Evolutionary conservation across 1,140 invertebrate species (phyloP).

Genomic region (Drosophila ohnishii): DNA sequence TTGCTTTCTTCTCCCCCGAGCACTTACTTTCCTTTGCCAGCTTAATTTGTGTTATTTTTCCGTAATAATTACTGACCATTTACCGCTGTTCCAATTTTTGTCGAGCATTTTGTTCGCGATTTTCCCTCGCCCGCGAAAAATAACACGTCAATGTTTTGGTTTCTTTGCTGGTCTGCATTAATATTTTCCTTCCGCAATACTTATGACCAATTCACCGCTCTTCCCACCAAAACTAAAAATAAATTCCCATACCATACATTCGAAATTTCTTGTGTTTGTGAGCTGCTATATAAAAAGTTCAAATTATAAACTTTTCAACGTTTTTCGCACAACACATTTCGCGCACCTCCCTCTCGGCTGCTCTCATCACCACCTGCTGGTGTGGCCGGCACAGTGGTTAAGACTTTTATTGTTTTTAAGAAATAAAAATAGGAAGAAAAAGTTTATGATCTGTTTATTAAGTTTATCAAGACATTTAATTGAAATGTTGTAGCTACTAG

Average conservation of each 20-base stretch:
- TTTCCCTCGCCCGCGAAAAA: conserved; percentile 22
- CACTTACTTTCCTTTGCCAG: conserved; percentile 19
- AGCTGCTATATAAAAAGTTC: conserved; percentile 56
- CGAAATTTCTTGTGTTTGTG: conserved; percentile 29
- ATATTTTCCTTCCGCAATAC: conserved; percentile 61
- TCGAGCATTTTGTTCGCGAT: conserved; percentile 12
- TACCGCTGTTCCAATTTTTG: conserved; percentile 62
- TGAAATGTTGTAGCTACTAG: not conserved
- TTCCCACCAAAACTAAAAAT: conserved; percentile 64
- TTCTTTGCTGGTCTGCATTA: conserved; percentile 48
- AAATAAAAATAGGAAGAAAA: not conserved
- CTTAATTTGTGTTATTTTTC: conserved; percentile 62
- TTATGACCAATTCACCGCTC: conserved; percentile 38
- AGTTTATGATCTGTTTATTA: not conserved
- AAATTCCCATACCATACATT: conserved; percentile 38
- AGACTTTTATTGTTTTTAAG: not conserved
- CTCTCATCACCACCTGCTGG: conserved; percentile 65
- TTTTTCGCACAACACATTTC: conserved; percentile 56
- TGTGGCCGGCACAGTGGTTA: conserved; percentile 38
- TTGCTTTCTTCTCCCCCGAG: conserved; percentile 37
- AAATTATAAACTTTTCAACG: conserved; percentile 68
- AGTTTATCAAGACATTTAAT: not conserved
- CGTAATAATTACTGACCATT: conserved; percentile 65
- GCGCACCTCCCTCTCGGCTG: conserved; percentile 23
- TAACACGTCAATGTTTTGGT: conserved; percentile 39